A percentile compares a stretch with the other conserved stretches of the same genome.
Conservation (phyloP, 2,888 invertebrate species). For the Zelleria hepariella region DNA sequence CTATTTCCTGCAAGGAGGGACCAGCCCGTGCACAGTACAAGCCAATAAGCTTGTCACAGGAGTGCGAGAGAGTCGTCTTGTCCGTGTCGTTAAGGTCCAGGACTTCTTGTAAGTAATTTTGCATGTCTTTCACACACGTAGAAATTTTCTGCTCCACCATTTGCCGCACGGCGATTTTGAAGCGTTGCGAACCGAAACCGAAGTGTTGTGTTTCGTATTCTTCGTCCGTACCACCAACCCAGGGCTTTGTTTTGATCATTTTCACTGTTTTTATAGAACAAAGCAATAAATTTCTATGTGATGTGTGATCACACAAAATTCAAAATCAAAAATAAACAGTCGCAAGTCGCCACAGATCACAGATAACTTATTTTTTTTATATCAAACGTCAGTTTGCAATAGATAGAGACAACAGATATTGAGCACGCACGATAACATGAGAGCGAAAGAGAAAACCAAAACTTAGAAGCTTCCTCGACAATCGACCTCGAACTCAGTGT, state of each 20-base stretch:
- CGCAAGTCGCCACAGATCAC: not conserved
- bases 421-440: too few species aligned
- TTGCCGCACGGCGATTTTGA: constrained; percentile 57
- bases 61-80: constrained; percentile 39
- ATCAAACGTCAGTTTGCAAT: too few species aligned
- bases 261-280: not conserved
- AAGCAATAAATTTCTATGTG: not conserved
- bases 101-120: constrained; percentile 42
- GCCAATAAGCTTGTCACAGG: constrained; percentile 50
- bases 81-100: constrained; percentile 54
- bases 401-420: too few species aligned
- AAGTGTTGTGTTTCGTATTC: constrained; percentile 66
- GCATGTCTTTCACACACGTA: constrained; percentile 51
- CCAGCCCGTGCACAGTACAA: constrained; percentile 53
- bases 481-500: too few species aligned
- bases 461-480: too few species aligned
- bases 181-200: constrained; percentile 57
- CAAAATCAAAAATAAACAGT: constrained; percentile 30
- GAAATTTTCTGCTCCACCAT: constrained; percentile 61
- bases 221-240: constrained; percentile 57
- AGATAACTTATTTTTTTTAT: too few species aligned
- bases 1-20: constrained; percentile 42
- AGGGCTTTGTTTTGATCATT: constrained; percentile 47
- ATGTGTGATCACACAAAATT: constrained; percentile 7
- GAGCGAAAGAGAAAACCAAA: too few species aligned